Evolutionary conservation across 2,888 invertebrate species (phyloP).

Genomic region (Tenthredo mesomela): DNA sequence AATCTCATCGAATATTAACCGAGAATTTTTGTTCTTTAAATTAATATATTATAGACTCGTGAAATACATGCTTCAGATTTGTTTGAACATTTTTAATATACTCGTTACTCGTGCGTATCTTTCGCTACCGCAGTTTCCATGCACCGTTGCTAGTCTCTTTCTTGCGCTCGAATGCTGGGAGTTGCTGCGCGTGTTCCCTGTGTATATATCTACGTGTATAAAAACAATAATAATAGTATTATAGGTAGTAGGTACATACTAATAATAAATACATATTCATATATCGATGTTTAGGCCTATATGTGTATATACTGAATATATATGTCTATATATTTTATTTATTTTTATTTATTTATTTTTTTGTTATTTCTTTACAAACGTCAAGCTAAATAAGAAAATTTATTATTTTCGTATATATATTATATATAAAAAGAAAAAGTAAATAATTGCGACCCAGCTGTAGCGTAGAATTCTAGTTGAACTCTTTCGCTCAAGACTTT

Average conservation of each 20-base stretch:
- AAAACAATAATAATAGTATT: not conserved
- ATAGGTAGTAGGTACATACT: no score
- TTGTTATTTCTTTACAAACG: not conserved
- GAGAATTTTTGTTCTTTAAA: not conserved
- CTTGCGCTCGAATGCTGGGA: not conserved
- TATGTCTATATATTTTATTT: not conserved
- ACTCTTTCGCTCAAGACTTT: not conserved
- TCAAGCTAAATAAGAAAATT: not conserved
- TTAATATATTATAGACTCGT: no score
- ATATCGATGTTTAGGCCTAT: not conserved
- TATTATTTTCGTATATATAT: not conserved
- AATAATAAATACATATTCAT: not conserved
- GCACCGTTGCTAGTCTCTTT: slow-evolving; percentile 30
- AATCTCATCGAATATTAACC: not conserved
- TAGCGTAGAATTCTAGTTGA: not conserved
- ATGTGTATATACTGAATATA: not conserved
- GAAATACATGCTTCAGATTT: not conserved
- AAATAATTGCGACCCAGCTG: not conserved
- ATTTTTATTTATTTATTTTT: no score
- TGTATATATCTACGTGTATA: not conserved
- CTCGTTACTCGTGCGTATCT: not conserved
- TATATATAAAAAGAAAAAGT: not conserved
- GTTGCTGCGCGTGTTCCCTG: not conserved
- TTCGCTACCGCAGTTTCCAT: not conserved
- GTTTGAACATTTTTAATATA: slow-evolving; percentile 1